Evolutionary conservation across 2,888 invertebrate species (phyloP), one percentile per base, ranked within the genome.

Genomic region (Yponomeuta evonymella): DNA sequence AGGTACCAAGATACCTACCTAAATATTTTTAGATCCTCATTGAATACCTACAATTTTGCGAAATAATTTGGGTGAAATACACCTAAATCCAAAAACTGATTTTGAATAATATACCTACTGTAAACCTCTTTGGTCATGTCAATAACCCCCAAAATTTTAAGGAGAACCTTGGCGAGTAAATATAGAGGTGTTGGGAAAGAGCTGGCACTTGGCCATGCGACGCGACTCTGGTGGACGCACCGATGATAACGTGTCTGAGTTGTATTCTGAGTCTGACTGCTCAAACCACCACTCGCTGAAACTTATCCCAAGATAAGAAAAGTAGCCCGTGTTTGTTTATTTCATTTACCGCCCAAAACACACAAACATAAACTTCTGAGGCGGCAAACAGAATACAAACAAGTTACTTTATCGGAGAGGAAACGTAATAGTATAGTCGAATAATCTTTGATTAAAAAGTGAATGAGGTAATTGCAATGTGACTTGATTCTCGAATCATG

Each of bases 81-180:
- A 43, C 5, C 9, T 43, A 43, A 43, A 43, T 43, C 1, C 6
- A 43, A 43, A 43, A 43, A 43, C 8, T 76, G 78, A 80, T 77
- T 79, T 87, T 83, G 80, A 75, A 80, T 88, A 87, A 87, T 80
- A 77, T 74, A 12, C 8, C 5, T 8, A 83, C 87, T 87, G 83
- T 86, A 84, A 86, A 87, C 88, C 79, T 75, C 76, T 75, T 77
- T 81, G 80, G 78, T 84, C 84, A 88, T 87, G 92, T 92, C 91
- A 92, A 90, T 91, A 90, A 92, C 91, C 91, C 84, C 86, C 87
- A 88, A 90, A 90, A 85, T 86, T 85, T 86, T 86, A 85, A 82
- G 83, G 83, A 83, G 83, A 89, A 89, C 90, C 90, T 90, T 90
- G 89, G 84, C 80, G 80, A 75, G 77, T 87, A 89, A 84, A 88